These are phyloP conservation scores for Coleophora flavipennella DNA, from an alignment of 2,888 invertebrate genomes.

Conservation along the genomic window DNA sequence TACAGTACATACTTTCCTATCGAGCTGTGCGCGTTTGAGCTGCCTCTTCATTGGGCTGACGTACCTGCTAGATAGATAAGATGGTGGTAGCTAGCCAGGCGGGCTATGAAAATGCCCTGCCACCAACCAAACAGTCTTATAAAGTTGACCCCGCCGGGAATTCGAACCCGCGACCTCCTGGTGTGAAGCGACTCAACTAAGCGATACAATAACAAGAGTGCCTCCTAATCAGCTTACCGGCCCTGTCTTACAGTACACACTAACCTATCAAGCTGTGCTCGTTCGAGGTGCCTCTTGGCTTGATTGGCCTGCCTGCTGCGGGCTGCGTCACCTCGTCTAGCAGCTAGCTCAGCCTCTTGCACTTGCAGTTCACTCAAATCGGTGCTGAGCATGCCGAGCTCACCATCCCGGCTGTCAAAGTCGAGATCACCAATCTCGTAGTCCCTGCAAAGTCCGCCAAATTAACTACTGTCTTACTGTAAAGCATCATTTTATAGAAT, in stretches of 20 bases:
- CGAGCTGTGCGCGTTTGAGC: not conserved
- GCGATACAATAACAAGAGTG: not conserved
- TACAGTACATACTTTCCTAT: not conserved
- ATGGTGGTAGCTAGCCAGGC: no score
- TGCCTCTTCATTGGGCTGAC: not conserved
- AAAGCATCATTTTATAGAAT: not conserved
- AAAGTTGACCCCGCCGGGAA: no score
- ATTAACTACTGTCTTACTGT: not conserved
- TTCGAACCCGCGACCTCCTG: no score
- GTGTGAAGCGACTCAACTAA: not conserved
- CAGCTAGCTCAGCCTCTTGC: slow-evolving; percentile 28
- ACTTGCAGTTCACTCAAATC: slow-evolving; percentile 37
- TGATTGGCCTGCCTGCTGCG: slow-evolving; percentile 16
- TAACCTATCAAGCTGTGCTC: slow-evolving; percentile 26
- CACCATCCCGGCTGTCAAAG: slow-evolving; percentile 44
- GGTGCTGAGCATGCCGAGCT: slow-evolving; percentile 36
- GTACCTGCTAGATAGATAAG: not conserved
- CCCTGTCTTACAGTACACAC: no score
- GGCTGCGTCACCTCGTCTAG: slow-evolving; percentile 22
- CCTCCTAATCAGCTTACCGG: no score
- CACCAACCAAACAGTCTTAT: no score
- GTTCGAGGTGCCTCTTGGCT: slow-evolving; percentile 23
- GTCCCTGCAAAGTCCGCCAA: slow-evolving; percentile 29
- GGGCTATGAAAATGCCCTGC: no score
- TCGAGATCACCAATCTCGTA: slow-evolving; percentile 42